Percentiles rank a stretch among this genome's conserved stretches.
These are phyloP conservation scores for Hemibagrus guttatus DNA, from an alignment of 2,797 vertebrate genomes.

Conservation along the genomic window DNA sequence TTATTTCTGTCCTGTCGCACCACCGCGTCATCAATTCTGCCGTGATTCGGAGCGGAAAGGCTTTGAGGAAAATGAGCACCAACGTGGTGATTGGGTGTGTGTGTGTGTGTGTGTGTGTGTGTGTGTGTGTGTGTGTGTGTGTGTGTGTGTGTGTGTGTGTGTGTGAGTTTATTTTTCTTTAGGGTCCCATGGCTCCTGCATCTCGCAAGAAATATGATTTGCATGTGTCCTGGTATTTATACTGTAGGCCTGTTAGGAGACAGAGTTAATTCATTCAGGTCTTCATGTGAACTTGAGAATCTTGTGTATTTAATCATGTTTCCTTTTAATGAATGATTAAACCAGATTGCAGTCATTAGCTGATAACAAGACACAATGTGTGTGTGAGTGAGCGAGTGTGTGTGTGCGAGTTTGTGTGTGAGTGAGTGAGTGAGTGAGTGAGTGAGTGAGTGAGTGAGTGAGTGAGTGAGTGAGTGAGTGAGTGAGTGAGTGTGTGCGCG, in stretches of 20 bases:
- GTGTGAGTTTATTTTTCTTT: background rate
- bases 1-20: constrained; percentile 31
- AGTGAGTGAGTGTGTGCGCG: too few species aligned
- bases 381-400: too few species aligned
- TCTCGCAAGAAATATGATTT: background rate
- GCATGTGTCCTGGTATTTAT: background rate
- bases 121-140: background rate
- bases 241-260: background rate
- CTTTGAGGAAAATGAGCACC: background rate
- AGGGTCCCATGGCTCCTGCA: background rate
- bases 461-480: too few species aligned
- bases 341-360: background rate
- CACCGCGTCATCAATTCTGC: background rate
- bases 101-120: too few species aligned
- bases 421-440: too few species aligned
- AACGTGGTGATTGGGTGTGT: background rate
- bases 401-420: too few species aligned
- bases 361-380: constrained; percentile 10
- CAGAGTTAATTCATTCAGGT: background rate
- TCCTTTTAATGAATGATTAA: constrained; percentile 25
- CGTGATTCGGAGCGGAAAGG: background rate
- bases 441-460: too few species aligned
- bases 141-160: background rate
- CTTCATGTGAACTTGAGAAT: constrained; percentile 12
- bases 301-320: background rate